phyloP scores from a whole-genome alignment of 2,797 vertebrate genomes.

The Poecilia wingei region DNA sequence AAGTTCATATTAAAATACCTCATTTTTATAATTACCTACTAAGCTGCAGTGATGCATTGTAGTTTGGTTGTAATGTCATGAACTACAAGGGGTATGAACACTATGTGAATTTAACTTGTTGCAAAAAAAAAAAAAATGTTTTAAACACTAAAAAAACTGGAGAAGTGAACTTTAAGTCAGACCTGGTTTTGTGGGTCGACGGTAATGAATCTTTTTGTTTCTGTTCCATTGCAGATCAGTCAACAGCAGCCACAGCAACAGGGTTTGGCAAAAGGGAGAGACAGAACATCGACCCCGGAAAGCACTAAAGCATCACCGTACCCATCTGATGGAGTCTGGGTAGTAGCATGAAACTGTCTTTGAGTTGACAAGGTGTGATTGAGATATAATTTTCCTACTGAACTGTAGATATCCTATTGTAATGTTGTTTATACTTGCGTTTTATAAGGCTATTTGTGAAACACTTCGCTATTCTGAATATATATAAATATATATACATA shows the following conservation, averaged over 20 bases:
- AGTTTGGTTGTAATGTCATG: not conserved
- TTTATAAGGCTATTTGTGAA: constrained; percentile 89
- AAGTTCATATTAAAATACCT: not conserved
- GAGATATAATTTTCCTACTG: constrained; percentile 83
- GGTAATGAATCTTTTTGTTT: not conserved
- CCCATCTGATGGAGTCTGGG: constrained; percentile 67
- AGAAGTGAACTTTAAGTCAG: not conserved
- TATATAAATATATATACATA: constrained; percentile 76
- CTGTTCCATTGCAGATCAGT: constrained; percentile 67
- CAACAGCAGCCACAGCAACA: constrained; percentile 63
- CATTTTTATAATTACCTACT: not conserved
- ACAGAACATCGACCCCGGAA: constrained; percentile 85
- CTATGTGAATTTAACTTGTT: not conserved
- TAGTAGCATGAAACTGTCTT: constrained; percentile 84
- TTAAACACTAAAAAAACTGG: not conserved
- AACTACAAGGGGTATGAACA: not conserved
- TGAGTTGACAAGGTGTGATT: constrained; percentile 84
- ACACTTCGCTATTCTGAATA: constrained; percentile 81
- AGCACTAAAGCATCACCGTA: constrained; percentile 82
- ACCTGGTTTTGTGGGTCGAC: not conserved
- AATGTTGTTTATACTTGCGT: constrained; percentile 88
- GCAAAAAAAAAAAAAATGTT: not conserved
- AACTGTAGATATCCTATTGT: constrained; percentile 84
- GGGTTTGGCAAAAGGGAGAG: constrained; percentile 85
- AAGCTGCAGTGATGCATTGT: not conserved